phyloP scores from a whole-genome alignment of 2,888 invertebrate genomes.

The Tachina lurida region DNA sequence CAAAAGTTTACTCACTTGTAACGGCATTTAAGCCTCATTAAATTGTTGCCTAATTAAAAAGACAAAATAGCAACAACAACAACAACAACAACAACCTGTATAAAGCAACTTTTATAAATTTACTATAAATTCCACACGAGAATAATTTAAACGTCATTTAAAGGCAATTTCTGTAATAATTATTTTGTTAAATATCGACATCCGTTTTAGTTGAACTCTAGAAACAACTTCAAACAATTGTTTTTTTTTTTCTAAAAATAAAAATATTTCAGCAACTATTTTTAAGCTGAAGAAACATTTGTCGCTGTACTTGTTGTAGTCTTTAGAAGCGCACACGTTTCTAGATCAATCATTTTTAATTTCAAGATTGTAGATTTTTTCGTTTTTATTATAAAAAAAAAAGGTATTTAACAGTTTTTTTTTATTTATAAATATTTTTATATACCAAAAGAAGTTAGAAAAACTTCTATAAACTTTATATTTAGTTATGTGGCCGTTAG shows the following conservation, averaged over 20 bases:
- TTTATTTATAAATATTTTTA: constrained; percentile 12
- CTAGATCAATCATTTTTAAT: constrained; percentile 41
- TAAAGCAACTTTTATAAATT: constrained; percentile 12
- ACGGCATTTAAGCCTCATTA: constrained; percentile 65
- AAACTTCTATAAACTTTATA: constrained; percentile 7
- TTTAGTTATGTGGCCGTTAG: not conserved
- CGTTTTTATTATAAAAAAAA: constrained; percentile 13
- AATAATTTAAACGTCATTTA: constrained; percentile 62
- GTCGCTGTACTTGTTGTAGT: not conserved
- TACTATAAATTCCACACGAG: not conserved
- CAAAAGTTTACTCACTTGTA: constrained; percentile 66
- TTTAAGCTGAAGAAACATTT: constrained; percentile 14
- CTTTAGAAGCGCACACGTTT: constrained; percentile 54
- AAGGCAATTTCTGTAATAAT: constrained; percentile 68
- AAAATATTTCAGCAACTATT: constrained; percentile 27
- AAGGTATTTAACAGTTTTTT: constrained; percentile 63
- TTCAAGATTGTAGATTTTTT: constrained; percentile 29
- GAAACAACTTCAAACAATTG: constrained; percentile 6
- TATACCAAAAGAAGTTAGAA: not conserved
- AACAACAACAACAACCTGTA: not conserved
- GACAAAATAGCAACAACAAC: constrained; percentile 13
- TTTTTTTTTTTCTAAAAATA: constrained; percentile 18
- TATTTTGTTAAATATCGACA: constrained; percentile 70
- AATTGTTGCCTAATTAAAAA: constrained; percentile 65
- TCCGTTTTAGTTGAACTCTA: constrained; percentile 57